Base-by-base conservation (phyloP, 2,888 invertebrate genomes). In the Schizotus pectinicornis region DNA sequence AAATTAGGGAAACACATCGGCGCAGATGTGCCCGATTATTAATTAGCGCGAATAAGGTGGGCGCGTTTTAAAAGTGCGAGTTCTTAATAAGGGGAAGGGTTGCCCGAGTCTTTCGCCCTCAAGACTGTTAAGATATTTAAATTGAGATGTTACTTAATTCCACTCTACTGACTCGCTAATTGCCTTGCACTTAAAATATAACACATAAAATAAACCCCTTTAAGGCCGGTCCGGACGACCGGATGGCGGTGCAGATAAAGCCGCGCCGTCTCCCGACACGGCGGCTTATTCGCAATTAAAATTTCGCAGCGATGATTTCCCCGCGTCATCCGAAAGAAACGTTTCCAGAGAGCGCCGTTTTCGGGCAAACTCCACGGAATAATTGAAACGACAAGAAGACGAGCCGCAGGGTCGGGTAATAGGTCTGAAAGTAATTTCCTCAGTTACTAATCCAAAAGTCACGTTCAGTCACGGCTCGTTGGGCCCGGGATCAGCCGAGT, bases 81-180 rank as follows among this genome's bases (percentile, higher is more conserved):
- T 61, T 56, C 59, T 59, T 57, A 57, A 65, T 69, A 65, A 67
- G 71, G 68, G 56, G 57, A 64, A 62, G 68, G 67, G 59, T 65
- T 65, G 62, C 54, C 34, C 33, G 52, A 54, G 41, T 43, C 38
- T 61, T 50, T 35, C 43, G 48, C 55, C 60, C 53, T 61, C 62
- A 68, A 71, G 71, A 70, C 65, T 71, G 68, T 72, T 73, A 75
- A 75, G 76, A 76, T 79, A 78, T 78, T 78, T 78, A 78, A 79
- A 79, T 78, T 76, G 77, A 79, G 78, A 78, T 78, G 78, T 78
- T 77, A 74, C 76, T 77, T 77, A 78, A 78, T 79, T 79, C 77
- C 72, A 73, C 75, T 76, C 77, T 74, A 78, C 76, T 77, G 75
- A 77, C 77, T 79, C 76, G 78, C 78, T 79, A 79, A 79, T 79